Conservation (phyloP, 2,113 vertebrate genomes). For the Turdus rufiventris region DNA sequence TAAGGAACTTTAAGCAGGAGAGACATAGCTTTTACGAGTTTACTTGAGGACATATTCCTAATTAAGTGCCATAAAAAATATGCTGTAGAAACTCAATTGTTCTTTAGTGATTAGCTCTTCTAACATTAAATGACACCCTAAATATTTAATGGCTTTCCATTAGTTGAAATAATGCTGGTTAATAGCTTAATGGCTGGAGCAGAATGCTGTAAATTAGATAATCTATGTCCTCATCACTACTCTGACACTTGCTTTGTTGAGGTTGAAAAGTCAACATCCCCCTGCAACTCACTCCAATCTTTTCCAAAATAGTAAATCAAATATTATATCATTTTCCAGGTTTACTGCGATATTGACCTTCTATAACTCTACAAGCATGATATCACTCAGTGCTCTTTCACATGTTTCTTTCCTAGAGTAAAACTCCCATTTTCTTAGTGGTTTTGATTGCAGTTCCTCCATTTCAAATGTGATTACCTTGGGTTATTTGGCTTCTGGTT, state of each 20-base stretch:
- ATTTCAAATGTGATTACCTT: background rate
- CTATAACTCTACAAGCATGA: background rate
- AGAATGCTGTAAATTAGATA: conserved; percentile 24
- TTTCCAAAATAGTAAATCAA: background rate
- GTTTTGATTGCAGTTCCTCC: background rate
- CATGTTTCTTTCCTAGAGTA: background rate
- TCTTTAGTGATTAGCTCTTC: background rate
- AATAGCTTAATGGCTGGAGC: conserved; percentile 11
- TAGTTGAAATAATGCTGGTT: conserved; percentile 46
- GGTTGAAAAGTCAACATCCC: conserved; percentile 21
- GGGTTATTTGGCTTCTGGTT: background rate
- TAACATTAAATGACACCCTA: conserved; percentile 17
- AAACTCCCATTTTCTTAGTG: background rate
- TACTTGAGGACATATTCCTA: conserved; percentile 40
- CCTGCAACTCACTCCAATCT: background rate
- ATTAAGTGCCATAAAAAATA: conserved; percentile 37
- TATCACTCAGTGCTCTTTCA: background rate
- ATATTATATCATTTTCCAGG: background rate
- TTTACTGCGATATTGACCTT: background rate
- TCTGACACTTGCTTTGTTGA: conserved; percentile 6
- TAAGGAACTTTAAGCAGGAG: background rate
- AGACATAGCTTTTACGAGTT: background rate
- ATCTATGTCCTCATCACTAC: background rate
- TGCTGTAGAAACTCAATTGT: background rate
- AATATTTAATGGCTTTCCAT: conserved; percentile 50